Evolutionary conservation across 2,888 invertebrate genomes (phyloP).

Genomic region (Periphyllus acericola): DNA sequence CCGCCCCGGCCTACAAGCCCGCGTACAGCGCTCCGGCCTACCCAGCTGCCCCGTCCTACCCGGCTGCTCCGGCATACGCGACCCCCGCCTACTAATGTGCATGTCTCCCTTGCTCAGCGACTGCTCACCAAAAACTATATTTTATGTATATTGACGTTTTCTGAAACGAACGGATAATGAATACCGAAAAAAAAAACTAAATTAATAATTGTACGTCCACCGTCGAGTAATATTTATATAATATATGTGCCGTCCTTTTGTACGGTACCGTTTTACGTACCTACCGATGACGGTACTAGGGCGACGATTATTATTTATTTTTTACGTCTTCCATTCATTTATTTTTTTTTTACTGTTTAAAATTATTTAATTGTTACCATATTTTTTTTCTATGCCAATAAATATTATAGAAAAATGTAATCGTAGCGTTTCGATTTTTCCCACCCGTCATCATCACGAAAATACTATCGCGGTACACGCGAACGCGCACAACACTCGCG

Average conservation of each 20-base stretch:
- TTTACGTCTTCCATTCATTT: slow-evolving; percentile 7
- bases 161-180: background rate
- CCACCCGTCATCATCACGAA: background rate
- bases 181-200: background rate
- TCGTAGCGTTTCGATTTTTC: background rate
- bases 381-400: slow-evolving; percentile 22
- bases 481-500: too few species aligned
- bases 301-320: slow-evolving; percentile 26
- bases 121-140: background rate
- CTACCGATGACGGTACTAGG: background rate
- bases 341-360: slow-evolving; percentile 5
- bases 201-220: background rate
- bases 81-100: background rate
- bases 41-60: slow-evolving; percentile 17
- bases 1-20: slow-evolving; percentile 52
- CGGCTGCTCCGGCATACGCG: background rate
- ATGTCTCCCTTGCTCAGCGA: too few species aligned
- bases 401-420: slow-evolving; percentile 32
- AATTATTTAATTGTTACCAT: slow-evolving; percentile 11
- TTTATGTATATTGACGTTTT: background rate
- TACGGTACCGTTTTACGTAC: background rate
- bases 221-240: background rate
- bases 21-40: slow-evolving; percentile 1
- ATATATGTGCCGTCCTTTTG: background rate
- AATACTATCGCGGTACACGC: background rate